Evolutionary conservation across 1,140 invertebrate genomes (phyloP).

Genomic region (Xylocopa sonorina): DNA sequence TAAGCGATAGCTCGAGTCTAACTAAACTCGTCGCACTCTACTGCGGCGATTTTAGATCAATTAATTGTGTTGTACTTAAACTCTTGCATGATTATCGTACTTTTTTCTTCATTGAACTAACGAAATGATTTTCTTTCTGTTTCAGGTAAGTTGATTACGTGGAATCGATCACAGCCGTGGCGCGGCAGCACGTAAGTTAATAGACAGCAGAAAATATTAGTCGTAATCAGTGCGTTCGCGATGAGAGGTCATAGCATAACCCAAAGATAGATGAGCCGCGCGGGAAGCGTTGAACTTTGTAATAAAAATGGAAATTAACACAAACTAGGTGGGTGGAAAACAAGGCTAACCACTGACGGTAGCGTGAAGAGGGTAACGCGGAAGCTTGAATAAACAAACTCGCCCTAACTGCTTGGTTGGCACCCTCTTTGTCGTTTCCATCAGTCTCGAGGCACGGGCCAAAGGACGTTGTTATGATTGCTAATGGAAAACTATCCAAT

Average conservation of each 20-base stretch:
- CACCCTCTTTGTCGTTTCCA: slow-evolving; percentile 67
- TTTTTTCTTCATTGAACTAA: slow-evolving; percentile 18
- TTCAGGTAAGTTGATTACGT: slow-evolving; percentile 74
- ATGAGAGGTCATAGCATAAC: slow-evolving; percentile 45
- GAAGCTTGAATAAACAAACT: slow-evolving; percentile 77
- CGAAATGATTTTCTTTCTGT: slow-evolving; percentile 60
- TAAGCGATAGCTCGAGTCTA: too few relatives aligned
- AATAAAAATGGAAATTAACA: slow-evolving; percentile 80
- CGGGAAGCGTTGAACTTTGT: slow-evolving; percentile 60
- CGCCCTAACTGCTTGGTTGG: slow-evolving; percentile 56
- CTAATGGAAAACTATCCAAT: slow-evolving; percentile 81
- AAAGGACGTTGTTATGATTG: slow-evolving; percentile 80
- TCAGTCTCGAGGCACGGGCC: slow-evolving; percentile 66
- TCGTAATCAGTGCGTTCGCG: slow-evolving; percentile 20
- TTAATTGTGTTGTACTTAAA: too few relatives aligned
- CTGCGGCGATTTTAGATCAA: too few relatives aligned
- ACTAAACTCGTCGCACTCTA: too few relatives aligned
- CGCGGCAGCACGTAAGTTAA: slow-evolving; percentile 56
- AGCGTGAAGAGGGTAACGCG: slow-evolving; percentile 67
- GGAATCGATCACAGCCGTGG: not conserved
- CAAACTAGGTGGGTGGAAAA: slow-evolving; percentile 71
- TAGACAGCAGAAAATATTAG: slow-evolving; percentile 5
- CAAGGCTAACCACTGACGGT: slow-evolving; percentile 67
- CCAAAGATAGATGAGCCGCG: not conserved
- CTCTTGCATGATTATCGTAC: too few relatives aligned